phyloP scores from a whole-genome alignment of 1,140 invertebrate species.

The Paraescarpia echinospica region DNA sequence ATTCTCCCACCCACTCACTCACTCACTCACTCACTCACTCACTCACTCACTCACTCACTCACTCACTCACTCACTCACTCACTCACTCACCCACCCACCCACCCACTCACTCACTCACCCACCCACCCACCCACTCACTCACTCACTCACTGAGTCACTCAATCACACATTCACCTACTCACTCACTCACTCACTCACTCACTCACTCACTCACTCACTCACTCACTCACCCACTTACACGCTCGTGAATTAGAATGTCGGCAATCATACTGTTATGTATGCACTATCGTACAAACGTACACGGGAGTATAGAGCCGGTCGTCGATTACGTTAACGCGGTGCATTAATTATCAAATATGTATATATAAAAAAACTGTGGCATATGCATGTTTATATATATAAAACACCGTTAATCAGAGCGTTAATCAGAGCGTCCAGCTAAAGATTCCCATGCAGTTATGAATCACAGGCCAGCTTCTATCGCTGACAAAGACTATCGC shows the following conservation, averaged over 20 bases:
- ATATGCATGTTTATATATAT: not conserved
- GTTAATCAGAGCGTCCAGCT: not conserved
- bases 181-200: constrained; percentile 22
- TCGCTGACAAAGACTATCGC: no score
- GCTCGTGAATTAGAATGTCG: not conserved
- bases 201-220: constrained; percentile 23
- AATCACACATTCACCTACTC: not conserved
- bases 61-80: constrained; percentile 23
- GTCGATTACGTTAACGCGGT: not conserved
- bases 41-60: constrained; percentile 15
- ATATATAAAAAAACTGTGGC: not conserved
- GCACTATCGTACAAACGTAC: not conserved
- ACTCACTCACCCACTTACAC: constrained; percentile 17
- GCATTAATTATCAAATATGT: not conserved
- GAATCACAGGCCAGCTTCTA: not conserved
- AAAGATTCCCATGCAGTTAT: not conserved
- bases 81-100: not conserved
- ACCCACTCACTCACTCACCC: not conserved
- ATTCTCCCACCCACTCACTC: no score
- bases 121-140: constrained; percentile 12
- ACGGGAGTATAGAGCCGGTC: no score
- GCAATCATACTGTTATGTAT: not conserved
- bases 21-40: no score
- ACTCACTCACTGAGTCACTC: constrained; percentile 17
- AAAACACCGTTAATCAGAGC: not conserved